These are phyloP conservation scores for Lathronympha strigana DNA, from an alignment of 2,888 invertebrate genomes.

Conservation along the genomic window DNA sequence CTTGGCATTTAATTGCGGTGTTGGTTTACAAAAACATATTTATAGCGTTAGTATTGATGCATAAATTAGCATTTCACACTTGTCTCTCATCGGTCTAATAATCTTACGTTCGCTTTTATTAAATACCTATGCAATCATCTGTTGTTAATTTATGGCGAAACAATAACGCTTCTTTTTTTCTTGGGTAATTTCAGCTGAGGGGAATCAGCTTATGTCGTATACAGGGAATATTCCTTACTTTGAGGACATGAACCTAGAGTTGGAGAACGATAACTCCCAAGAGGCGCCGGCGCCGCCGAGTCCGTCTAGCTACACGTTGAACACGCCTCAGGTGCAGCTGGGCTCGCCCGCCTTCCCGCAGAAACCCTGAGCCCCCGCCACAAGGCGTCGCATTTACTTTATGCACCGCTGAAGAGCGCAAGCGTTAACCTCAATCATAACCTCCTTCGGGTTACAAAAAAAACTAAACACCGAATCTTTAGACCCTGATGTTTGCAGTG, in stretches of 20 bases:
- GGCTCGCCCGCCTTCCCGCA: slow-evolving; percentile 65
- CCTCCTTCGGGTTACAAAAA: not conserved
- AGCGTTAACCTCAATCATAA: not conserved
- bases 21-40: slow-evolving; percentile 10
- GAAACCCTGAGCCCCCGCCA: slow-evolving; percentile 56
- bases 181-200: slow-evolving; percentile 79
- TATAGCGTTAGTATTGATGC: not conserved
- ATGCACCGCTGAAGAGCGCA: slow-evolving; percentile 16
- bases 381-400: slow-evolving; percentile 6
- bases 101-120: slow-evolving; percentile 15
- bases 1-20: slow-evolving; percentile 24
- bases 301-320: slow-evolving; percentile 63
- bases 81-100: slow-evolving; percentile 12
- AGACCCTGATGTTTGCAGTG: not conserved
- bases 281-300: slow-evolving; percentile 59
- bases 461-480: not conserved
- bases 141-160: not conserved
- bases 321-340: slow-evolving; percentile 72
- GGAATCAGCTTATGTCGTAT: slow-evolving; percentile 83
- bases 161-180: slow-evolving; percentile 53
- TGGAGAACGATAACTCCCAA: slow-evolving; percentile 69
- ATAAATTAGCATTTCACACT: slow-evolving; percentile 26
- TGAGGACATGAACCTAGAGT: slow-evolving; percentile 75
- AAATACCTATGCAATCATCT: not conserved
- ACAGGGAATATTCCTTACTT: slow-evolving; percentile 83